phyloP scores from a whole-genome alignment of 1,140 invertebrate genomes.

The Chlorops oryzae region DNA sequence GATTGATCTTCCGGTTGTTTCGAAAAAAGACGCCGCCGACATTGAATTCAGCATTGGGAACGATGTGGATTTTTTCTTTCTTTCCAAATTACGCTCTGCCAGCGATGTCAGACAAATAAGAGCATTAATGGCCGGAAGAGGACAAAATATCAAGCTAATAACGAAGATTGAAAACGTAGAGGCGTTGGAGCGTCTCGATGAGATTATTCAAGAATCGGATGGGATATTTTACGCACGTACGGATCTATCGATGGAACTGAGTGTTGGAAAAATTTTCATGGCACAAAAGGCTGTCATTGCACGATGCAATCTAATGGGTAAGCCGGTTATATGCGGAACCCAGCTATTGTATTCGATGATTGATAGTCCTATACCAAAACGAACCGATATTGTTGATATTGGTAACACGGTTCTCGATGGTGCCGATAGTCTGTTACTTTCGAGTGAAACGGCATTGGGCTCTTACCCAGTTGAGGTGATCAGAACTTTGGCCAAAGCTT shows the following conservation, averaged over 20 bases:
- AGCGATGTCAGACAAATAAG: too few relatives aligned
- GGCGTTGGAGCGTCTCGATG: slow-evolving; percentile 67
- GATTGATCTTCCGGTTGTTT: too few relatives aligned
- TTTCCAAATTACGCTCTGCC: too few relatives aligned
- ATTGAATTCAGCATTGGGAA: too few relatives aligned
- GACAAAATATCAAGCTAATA: slow-evolving; percentile 66
- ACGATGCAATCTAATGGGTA: slow-evolving; percentile 58
- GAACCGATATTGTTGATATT: slow-evolving; percentile 67
- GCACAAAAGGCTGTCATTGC: slow-evolving; percentile 81
- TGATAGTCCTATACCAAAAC: slow-evolving; percentile 57
- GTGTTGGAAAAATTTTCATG: slow-evolving; percentile 77
- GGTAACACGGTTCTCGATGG: slow-evolving; percentile 74
- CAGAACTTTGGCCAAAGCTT: slow-evolving; percentile 61
- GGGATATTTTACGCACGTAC: slow-evolving; percentile 71
- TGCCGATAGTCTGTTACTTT: slow-evolving; percentile 67
- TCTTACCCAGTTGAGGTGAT: slow-evolving; percentile 62
- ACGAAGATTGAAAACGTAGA: slow-evolving; percentile 73
- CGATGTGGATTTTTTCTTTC: too few relatives aligned
- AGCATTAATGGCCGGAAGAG: slow-evolving; percentile 62
- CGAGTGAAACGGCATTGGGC: slow-evolving; percentile 69
- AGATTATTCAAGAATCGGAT: slow-evolving; percentile 63
- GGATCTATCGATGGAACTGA: slow-evolving; percentile 71
- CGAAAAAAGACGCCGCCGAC: too few relatives aligned
- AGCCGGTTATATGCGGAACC: slow-evolving; percentile 41
- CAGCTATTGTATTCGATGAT: slow-evolving; percentile 47